Base-by-base conservation (phyloP, 2,888 invertebrate genomes). In the Ryuthela nishihirai region DNA sequence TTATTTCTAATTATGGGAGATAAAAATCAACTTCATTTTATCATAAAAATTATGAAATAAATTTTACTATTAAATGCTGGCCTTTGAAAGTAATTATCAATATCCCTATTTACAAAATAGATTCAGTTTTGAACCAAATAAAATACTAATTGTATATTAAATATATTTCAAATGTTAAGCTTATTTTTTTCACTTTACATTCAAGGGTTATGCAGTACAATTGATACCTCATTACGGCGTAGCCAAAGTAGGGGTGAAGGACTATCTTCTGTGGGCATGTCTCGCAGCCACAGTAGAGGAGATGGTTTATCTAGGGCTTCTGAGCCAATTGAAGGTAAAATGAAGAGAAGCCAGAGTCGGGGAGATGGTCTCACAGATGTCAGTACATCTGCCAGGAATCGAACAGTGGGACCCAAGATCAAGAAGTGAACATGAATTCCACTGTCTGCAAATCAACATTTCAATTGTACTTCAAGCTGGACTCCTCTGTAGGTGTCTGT, bases 171-270 rank as follows among this genome's bases (percentile, higher is more conserved):
- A n/a, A n/a, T n/a, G n/a, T n/a, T n/a, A n/a, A n/a, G 17, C 17
- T 34, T 15, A 34, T 9, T 4, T 4, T 15, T 4, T 34, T 4
- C 9, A 2, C 17, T 34, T 9, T 4, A 34, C 17, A 34, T 17
- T n/a, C 2, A 34, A 40, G 40, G 40, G 4, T n/a, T 20, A 2
- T 40, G 15, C 4, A 23, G 24, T 7, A 43, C 18, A n/a, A 23
- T 18, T 12, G 39, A 39, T 18, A 39, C n/a, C 18, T 17, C 39
- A 12, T 17, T 39, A 15, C 39, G 39, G 4, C 39, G 39, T n/a
- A 39, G 39, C 18, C n/a, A 18, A 39, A 39, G 39, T 39, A n/a
- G 39, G 4, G 39, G 39, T 12, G 39, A 39, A 17, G 39, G 39
- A 4, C 18, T 39, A 18, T 39, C 39, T 10, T 17, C 18, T 15